Conservation (phyloP, 2,113 vertebrate genomes). For the Sceloporus undulatus region DNA sequence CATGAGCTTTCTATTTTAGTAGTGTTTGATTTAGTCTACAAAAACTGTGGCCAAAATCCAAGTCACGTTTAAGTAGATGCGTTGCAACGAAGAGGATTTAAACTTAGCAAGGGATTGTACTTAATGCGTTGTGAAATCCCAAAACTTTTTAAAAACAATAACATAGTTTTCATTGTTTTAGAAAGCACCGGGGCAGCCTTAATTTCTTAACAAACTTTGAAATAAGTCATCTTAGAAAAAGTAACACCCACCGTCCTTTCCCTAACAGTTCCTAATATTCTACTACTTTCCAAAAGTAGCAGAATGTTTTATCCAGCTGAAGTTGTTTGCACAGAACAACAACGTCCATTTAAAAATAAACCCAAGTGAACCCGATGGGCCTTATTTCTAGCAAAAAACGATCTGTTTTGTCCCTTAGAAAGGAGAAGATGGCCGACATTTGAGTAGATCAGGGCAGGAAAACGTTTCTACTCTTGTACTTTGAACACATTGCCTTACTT, state of each 20-base stretch:
- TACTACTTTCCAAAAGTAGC: not conserved
- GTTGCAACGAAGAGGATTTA: not conserved
- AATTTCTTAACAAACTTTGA: not conserved
- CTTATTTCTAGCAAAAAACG: not conserved
- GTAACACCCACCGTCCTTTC: not conserved
- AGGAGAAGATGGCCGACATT: not conserved
- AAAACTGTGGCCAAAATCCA: not conserved
- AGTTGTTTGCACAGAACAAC: not conserved
- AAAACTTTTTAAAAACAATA: not conserved
- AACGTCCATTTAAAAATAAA: not conserved
- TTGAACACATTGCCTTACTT: not conserved
- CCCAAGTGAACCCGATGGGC: not conserved
- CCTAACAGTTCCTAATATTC: not conserved
- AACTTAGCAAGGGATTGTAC: not conserved
- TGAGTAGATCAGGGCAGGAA: too few relatives aligned
- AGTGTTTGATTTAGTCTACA: not conserved
- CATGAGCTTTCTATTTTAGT: too few relatives aligned
- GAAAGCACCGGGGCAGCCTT: not conserved
- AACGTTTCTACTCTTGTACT: not conserved
- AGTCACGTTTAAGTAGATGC: not conserved
- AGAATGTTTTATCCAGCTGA: not conserved
- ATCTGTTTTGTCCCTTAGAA: not conserved
- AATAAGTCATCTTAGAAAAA: not conserved
- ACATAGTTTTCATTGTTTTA: not conserved
- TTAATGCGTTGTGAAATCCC: not conserved